Evolutionary conservation across 1,140 invertebrate species (phyloP).

Genomic region (Saccostrea echinata): DNA sequence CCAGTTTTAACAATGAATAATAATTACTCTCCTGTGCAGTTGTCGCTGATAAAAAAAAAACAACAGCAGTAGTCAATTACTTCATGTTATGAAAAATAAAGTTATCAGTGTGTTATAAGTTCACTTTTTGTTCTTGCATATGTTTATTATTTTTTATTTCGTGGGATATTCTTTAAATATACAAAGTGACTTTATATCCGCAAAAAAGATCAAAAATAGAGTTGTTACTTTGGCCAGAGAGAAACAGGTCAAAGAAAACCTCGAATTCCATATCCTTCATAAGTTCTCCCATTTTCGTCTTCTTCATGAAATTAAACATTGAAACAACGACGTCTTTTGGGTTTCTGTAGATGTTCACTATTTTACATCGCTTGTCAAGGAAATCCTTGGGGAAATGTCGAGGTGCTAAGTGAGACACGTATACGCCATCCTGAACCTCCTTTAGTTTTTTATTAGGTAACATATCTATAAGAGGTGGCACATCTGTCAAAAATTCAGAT

Average conservation of each 20-base stretch:
- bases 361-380: not conserved
- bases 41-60: too few relatives aligned
- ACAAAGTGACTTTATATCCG: too few relatives aligned
- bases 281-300: not conserved
- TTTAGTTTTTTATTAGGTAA: not conserved
- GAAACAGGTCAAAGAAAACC: not conserved
- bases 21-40: too few relatives aligned
- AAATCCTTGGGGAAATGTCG: slow-evolving; percentile 14
- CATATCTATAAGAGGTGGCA: not conserved
- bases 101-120: too few relatives aligned
- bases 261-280: slow-evolving; percentile 10
- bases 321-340: slow-evolving; percentile 25
- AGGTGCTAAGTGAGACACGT: not conserved
- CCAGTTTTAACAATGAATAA: too few relatives aligned
- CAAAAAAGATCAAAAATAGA: not conserved
- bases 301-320: not conserved
- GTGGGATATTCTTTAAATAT: too few relatives aligned
- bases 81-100: too few relatives aligned
- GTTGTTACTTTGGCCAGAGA: not conserved
- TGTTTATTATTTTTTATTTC: too few relatives aligned
- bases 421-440: not conserved
- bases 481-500: not conserved
- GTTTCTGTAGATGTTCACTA: not conserved
- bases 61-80: too few relatives aligned
- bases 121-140: too few relatives aligned